These are phyloP conservation scores for Aspiorhynchus laticeps DNA, from an alignment of 2,113 vertebrate species.

Conservation along the genomic window DNA sequence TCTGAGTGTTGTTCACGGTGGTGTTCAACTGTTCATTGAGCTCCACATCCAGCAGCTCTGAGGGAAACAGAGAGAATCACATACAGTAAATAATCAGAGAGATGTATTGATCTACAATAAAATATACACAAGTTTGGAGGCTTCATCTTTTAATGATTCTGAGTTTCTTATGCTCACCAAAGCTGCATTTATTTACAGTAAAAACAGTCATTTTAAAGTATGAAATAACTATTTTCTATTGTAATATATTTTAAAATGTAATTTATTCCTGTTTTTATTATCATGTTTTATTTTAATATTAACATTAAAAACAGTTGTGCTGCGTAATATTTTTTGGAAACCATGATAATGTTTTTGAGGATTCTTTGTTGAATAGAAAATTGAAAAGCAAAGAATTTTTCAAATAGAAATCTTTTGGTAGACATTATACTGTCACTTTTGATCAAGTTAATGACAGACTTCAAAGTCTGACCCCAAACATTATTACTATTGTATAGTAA, in stretches of 20 bases:
- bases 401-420: too few species aligned
- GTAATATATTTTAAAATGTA: neutral
- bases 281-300: too few species aligned
- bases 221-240: neutral
- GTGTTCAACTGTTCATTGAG: conserved; percentile 81
- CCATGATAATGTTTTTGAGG: neutral
- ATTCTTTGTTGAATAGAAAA: neutral
- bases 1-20: conserved; percentile 83
- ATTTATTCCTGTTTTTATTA: neutral
- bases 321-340: neutral
- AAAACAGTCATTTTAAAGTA: too few species aligned
- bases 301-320: neutral
- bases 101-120: neutral
- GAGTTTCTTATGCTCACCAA: neutral
- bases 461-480: too few species aligned
- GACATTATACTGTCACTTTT: neutral
- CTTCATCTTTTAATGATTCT: neutral
- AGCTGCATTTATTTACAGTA: neutral
- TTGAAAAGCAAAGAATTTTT: too few species aligned
- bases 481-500: too few species aligned
- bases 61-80: neutral
- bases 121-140: neutral
- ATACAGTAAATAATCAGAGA: neutral
- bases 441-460: too few species aligned
- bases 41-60: conserved; percentile 89